Evolutionary conservation across 2,888 invertebrate species (phyloP).

Genomic region (Nymphalis urticae): DNA sequence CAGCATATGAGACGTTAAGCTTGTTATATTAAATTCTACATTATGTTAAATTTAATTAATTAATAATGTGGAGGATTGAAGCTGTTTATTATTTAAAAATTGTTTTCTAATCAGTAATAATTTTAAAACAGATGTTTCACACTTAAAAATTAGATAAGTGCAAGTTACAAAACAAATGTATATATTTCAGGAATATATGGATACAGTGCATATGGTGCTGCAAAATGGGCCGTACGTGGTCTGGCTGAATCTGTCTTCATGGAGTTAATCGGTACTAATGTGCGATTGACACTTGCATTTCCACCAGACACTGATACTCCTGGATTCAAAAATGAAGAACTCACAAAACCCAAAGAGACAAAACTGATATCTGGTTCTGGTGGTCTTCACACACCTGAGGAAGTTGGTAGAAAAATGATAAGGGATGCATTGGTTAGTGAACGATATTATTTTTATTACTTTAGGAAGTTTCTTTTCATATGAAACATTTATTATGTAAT

Average conservation of each 20-base stretch:
- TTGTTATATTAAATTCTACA: too few relatives aligned
- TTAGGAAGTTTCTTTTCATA: neutral
- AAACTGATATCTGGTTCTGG: slow-evolving; percentile 90
- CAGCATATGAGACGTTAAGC: too few relatives aligned
- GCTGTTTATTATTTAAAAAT: too few relatives aligned
- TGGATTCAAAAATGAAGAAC: slow-evolving; percentile 93
- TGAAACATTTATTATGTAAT: neutral
- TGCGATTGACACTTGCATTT: slow-evolving; percentile 91
- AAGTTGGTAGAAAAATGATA: slow-evolving; percentile 89
- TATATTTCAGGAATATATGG: slow-evolving; percentile 89
- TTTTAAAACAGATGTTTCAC: too few relatives aligned
- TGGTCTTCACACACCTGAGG: slow-evolving; percentile 88
- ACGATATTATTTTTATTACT: neutral
- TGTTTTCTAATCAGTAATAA: too few relatives aligned
- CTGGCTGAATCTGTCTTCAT: slow-evolving; percentile 96
- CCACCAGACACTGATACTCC: slow-evolving; percentile 99
- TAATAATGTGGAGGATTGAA: too few relatives aligned
- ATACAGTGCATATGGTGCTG: slow-evolving; percentile 93
- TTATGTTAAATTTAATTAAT: too few relatives aligned
- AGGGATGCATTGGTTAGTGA: slow-evolving; percentile 88
- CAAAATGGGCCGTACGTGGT: slow-evolving; percentile 97
- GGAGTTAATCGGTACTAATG: slow-evolving; percentile 92
- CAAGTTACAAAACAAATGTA: too few relatives aligned
- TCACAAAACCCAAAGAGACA: slow-evolving; percentile 93
- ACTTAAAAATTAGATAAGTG: too few relatives aligned